Evolutionary conservation across 2,888 invertebrate genomes (phyloP).

Genomic region (Callyntrura sp.): DNA sequence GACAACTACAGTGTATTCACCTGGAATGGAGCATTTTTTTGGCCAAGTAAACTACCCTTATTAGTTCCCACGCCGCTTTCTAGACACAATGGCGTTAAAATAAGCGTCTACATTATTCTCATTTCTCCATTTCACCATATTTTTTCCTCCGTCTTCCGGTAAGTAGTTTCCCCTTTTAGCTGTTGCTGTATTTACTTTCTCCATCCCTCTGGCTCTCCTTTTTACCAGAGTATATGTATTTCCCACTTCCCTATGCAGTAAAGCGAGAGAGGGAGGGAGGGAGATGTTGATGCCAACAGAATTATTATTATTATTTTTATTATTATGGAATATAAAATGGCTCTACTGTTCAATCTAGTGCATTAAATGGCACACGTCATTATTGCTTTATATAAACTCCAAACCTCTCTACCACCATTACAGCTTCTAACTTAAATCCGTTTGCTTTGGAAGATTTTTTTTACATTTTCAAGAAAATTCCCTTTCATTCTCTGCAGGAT

Average conservation of each 20-base stretch:
- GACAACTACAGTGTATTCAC: neutral
- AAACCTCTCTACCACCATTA: neutral
- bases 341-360: neutral
- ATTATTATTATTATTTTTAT: neutral
- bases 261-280: no score
- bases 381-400: neutral
- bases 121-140: neutral
- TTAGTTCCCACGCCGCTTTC: neutral
- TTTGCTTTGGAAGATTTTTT: neutral
- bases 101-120: neutral
- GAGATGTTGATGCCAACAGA: slow-evolving; percentile 17
- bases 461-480: neutral
- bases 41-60: neutral
- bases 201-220: no score
- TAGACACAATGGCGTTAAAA: neutral
- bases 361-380: slow-evolving; percentile 39
- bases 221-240: neutral
- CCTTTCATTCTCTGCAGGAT: neutral
- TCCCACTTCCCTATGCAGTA: no score
- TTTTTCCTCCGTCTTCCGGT: neutral
- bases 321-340: slow-evolving; percentile 22
- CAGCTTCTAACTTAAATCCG: slow-evolving; percentile 2
- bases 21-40: neutral
- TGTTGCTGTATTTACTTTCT: slow-evolving; percentile 16
- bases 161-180: neutral